Percentiles rank a stretch among this genome's conserved stretches.
Conservation (phyloP, 2,888 invertebrate species). For the Leistus spinibarbis region DNA sequence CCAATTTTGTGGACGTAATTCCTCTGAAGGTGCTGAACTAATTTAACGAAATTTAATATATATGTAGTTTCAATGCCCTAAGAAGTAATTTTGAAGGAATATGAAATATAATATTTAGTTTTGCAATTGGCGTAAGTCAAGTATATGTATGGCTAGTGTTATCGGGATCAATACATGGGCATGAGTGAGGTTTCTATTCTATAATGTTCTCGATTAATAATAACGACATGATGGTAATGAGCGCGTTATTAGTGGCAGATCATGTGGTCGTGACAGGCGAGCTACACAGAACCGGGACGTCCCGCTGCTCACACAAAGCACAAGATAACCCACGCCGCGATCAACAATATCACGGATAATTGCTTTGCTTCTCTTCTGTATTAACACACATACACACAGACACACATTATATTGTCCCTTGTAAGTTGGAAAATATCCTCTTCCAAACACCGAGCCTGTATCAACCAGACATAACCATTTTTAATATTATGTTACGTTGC, state of each 20-base stretch:
- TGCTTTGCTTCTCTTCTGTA: constrained; percentile 9
- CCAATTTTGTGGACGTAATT: too few species aligned
- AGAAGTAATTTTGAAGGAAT: too few species aligned
- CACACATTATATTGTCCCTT: not conserved
- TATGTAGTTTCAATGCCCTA: too few species aligned
- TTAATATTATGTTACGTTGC: too few species aligned
- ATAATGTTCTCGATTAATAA: constrained; percentile 28
- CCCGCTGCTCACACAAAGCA: constrained; percentile 20
- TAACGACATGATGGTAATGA: constrained; percentile 35
- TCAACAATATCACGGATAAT: constrained; percentile 24
- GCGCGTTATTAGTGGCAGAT: constrained; percentile 33
- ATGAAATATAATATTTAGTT: too few species aligned
- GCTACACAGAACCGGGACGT: not conserved
- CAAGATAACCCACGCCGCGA: constrained; percentile 26
- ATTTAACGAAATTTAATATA: too few species aligned
- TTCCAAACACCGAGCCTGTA: not conserved
- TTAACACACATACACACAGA: not conserved
- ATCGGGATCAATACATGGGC: too few species aligned
- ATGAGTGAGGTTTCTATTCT: too few species aligned
- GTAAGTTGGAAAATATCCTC: too few species aligned
- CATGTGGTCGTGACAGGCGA: constrained; percentile 11
- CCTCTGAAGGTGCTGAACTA: too few species aligned
- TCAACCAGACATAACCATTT: not conserved
- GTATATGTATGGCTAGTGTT: too few species aligned
- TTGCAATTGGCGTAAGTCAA: too few species aligned